Evolutionary conservation across 2,113 vertebrate genomes (phyloP), one percentile per base, ranked within the genome.

Genomic region (Oplegnathus fasciatus): DNA sequence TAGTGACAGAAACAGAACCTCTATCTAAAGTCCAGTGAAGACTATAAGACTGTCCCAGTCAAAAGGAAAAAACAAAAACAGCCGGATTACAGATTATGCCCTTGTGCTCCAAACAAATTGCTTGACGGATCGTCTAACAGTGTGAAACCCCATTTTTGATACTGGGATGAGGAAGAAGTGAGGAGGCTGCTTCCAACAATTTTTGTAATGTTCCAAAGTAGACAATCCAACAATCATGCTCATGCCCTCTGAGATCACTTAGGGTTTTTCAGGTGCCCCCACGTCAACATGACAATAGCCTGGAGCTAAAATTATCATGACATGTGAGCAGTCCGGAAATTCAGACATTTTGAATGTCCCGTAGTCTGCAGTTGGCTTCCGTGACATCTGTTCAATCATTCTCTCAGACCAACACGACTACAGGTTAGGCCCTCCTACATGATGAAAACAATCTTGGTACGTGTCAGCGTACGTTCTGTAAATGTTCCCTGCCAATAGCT

Each of bases 391-490:
- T 37, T 75, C 34, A 15, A 70, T 70, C 9, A 17, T 48, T 48
- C 20, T 8, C 20, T 68, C 24, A 40, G 64, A 79, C 42, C 30
- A 14, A 32, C 14, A 26, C 70, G 57, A 34, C 69, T 68, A 26
- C 22, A 58, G 74, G 2, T 72, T 55, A 14, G 34, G 57, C 28
- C 62, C 24, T 26, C 60, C 14, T 44, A n/a, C 48, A 42, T 34
- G 44, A 75, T 26, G 37, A 50, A 78, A 61, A 84, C 78, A 83
- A 71, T 66, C 69, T 40, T 75, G 71, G 58, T 61, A 26, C 28
- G 9, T 66, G 67, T 83, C 15, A 66, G 44, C 81, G 66, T 80
- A 48, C 75, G 75, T 77, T 77, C 66, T 80, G 68, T 84, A 54
- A 68, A 54, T 61, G 71, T 85, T 83, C 60, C 77, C 58, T 73